Evolutionary conservation across 2,797 vertebrate genomes (phyloP), one percentile per base, ranked within the genome.

Genomic region (Notamacropus eugenii): DNA sequence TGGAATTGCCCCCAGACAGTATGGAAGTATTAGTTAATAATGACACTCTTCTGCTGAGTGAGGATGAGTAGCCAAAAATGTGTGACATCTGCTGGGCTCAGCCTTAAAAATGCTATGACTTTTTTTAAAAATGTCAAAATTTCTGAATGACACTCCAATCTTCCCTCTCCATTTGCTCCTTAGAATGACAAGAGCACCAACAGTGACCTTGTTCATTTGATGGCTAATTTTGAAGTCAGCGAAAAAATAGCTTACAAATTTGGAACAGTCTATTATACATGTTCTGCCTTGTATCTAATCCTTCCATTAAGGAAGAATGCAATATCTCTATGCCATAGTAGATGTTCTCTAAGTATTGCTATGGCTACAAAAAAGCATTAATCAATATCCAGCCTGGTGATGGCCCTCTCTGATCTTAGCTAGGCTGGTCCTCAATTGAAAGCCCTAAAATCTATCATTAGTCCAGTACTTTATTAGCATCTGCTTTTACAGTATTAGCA

Each of bases 1-100:
- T 3, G 94, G 52, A 92, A 90, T 67, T 91, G 19, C 9, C 5
- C 34, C 55, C 55, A 34, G 90, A 50, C 5, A 67, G 46, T 93
- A 93, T 54, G 90, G 46, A 96, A 94, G 34, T 46, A 58, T 93
- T 96, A 94, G 90, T 62, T 95, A 95, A 94, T 94, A 57, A 93
- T 59, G 34, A 5, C 58, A 5, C 0, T 55, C 27, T 55, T 34
- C 9, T 74, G 4, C 16, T 92, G 57, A 93, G 74, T 93, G 90
- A 82, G 55, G 55, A 91, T 82, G 92, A 91, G 46, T 57, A 91
- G 74, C 93, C 28, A 46, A 22, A 96, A 92, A 6, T 31, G 54
- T 16, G 46, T 16, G 4, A 1, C 9, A n/a, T 14, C 34, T 93
- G 2, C 11, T 92, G 24, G 19, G 2, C 22, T 46, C 40, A 82